A percentile compares a stretch with the other conserved stretches of the same genome.
phyloP scores from a whole-genome alignment of 2,888 invertebrate genomes.

The Mystacides longicornis region DNA sequence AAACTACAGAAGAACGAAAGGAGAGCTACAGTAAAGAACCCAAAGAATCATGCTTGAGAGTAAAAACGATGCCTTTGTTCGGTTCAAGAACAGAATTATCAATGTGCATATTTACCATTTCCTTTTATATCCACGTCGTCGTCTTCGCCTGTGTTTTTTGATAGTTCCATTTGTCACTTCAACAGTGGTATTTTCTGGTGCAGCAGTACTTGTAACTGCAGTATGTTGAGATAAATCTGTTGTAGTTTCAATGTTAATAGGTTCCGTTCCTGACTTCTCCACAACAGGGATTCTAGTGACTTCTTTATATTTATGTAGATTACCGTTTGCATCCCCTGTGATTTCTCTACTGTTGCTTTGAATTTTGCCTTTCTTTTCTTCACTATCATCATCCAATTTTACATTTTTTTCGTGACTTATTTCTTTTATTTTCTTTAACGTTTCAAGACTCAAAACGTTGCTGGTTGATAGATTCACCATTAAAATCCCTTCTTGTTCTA shows the following conservation, averaged over 20 bases:
- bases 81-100: background rate
- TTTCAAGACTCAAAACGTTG: slow-evolving; percentile 43
- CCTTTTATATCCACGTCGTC: slow-evolving; percentile 26
- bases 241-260: slow-evolving; percentile 8
- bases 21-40: too few species aligned
- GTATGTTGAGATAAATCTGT: slow-evolving; percentile 7
- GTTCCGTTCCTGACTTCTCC: slow-evolving; percentile 11
- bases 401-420: slow-evolving; percentile 25
- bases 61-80: too few species aligned
- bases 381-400: slow-evolving; percentile 27
- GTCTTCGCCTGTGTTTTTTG: slow-evolving; percentile 23
- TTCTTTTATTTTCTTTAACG: slow-evolving; percentile 41
- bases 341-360: slow-evolving; percentile 51
- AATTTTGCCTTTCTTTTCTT: slow-evolving; percentile 47
- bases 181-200: background rate
- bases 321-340: slow-evolving; percentile 43
- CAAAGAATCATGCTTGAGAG: too few species aligned
- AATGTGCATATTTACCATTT: slow-evolving; percentile 21
- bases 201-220: background rate
- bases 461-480: slow-evolving; percentile 44
- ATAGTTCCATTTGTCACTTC: background rate
- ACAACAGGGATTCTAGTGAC: slow-evolving; percentile 7
- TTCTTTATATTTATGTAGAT: slow-evolving; percentile 34
- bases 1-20: too few species aligned
- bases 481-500: slow-evolving; percentile 47